Evolutionary conservation across 2,113 vertebrate species (phyloP).

Genomic region (Podarcis cretensis): DNA sequence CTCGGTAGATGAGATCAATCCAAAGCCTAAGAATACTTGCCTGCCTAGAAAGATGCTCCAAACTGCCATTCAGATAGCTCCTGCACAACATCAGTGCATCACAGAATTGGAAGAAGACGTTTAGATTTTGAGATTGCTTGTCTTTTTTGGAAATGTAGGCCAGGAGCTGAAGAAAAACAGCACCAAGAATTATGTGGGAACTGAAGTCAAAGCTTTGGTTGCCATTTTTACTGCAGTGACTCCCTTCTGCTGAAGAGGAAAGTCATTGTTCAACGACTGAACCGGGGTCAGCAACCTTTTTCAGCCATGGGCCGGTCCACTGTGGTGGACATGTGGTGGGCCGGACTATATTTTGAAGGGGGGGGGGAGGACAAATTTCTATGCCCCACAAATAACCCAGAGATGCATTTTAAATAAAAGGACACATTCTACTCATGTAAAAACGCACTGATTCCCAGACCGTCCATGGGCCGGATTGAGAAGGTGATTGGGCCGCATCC

Average conservation of each 20-base stretch:
- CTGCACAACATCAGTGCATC: too few relatives aligned
- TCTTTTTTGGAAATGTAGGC: background rate
- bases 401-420: too few relatives aligned
- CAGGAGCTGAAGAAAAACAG: background rate
- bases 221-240: background rate
- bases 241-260: background rate
- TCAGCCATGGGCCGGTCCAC: too few relatives aligned
- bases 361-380: too few relatives aligned
- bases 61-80: background rate
- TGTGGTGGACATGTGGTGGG: too few relatives aligned
- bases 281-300: too few relatives aligned
- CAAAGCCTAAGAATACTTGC: background rate
- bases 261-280: background rate
- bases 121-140: background rate
- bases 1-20: background rate
- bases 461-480: too few relatives aligned
- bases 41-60: background rate
- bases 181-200: background rate
- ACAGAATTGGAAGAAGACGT: background rate
- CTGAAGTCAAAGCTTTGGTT: background rate
- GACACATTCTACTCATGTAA: too few relatives aligned
- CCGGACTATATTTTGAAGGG: too few relatives aligned
- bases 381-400: too few relatives aligned
- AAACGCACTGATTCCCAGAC: too few relatives aligned
- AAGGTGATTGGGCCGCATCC: too few relatives aligned